phyloP scores from a whole-genome alignment of 1,140 invertebrate species.

The Dermatophagoides farinae region DNA sequence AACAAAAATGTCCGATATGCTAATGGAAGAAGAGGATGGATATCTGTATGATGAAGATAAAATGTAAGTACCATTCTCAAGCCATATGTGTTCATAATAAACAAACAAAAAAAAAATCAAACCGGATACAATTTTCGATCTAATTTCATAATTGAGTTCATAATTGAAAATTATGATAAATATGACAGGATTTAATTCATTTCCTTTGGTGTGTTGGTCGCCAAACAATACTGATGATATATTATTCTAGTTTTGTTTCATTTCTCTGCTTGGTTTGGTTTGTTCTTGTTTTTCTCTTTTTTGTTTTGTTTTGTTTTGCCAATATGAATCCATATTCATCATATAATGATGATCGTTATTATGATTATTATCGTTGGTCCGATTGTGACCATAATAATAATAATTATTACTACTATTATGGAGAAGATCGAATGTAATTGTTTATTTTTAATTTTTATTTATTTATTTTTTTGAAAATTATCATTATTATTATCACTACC shows the following conservation, averaged over 20 bases:
- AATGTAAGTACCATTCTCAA: slow-evolving; percentile 9
- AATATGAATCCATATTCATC: too few species aligned
- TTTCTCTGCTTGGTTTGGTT: too few species aligned
- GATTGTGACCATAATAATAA: neutral
- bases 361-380: neutral
- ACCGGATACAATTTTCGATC: too few species aligned
- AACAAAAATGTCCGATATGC: neutral
- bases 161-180: too few species aligned
- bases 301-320: too few species aligned
- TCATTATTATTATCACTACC: slow-evolving; percentile 18
- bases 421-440: slow-evolving; percentile 18
- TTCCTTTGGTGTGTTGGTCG: too few species aligned
- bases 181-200: too few species aligned
- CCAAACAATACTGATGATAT: too few species aligned
- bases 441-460: neutral
- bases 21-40: slow-evolving; percentile 12
- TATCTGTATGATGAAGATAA: slow-evolving; percentile 15
- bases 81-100: neutral
- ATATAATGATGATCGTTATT: neutral
- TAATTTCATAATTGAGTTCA: too few species aligned
- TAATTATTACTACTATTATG: neutral
- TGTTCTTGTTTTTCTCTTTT: too few species aligned
- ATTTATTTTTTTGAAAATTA: neutral
- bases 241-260: too few species aligned
- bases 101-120: neutral